Evolutionary conservation across 2,888 invertebrate genomes (phyloP).

Genomic region (Cyclophora albipunctata): DNA sequence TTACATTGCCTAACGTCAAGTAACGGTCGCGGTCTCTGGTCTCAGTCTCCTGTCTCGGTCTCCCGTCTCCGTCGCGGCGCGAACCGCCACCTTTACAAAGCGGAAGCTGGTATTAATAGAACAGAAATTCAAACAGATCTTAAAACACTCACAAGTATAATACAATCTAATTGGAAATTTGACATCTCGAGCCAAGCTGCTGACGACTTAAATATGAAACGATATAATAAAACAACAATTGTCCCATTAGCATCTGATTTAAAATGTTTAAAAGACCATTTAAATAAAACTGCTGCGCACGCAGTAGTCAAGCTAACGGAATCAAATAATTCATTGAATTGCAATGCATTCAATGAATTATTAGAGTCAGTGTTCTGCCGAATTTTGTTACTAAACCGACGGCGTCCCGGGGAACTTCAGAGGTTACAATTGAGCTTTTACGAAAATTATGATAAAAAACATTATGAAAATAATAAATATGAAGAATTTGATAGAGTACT

Average conservation of each 20-base stretch:
- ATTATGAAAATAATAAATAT: constrained; percentile 9
- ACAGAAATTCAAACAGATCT: constrained; percentile 5
- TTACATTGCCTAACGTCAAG: too few species aligned
- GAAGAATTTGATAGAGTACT: constrained; percentile 17
- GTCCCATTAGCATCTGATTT: constrained; percentile 15
- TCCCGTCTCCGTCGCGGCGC: too few species aligned
- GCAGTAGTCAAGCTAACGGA: constrained; percentile 1
- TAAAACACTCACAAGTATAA: constrained; percentile 1
- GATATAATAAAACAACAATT: constrained; percentile 11
- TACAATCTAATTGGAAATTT: constrained; percentile 6
- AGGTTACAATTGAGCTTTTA: constrained; percentile 8
- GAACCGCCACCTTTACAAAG: too few species aligned
- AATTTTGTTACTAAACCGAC: constrained; percentile 9
- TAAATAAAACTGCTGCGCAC: constrained; percentile 5
- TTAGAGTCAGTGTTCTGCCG: constrained; percentile 10
- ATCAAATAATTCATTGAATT: neutral
- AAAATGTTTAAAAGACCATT: constrained; percentile 15
- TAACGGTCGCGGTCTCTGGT: too few species aligned
- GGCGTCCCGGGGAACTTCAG: constrained; percentile 13
- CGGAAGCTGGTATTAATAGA: constrained; percentile 1
- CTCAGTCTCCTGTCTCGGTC: too few species aligned
- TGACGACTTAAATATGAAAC: constrained; percentile 12
- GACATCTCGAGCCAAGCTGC: constrained; percentile 10
- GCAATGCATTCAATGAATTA: constrained; percentile 4
- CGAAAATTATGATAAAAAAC: constrained; percentile 1